These are phyloP conservation scores for Dolichomitus sp. DNA, from an alignment of 2,888 invertebrate genomes.

Conservation along the genomic window DNA sequence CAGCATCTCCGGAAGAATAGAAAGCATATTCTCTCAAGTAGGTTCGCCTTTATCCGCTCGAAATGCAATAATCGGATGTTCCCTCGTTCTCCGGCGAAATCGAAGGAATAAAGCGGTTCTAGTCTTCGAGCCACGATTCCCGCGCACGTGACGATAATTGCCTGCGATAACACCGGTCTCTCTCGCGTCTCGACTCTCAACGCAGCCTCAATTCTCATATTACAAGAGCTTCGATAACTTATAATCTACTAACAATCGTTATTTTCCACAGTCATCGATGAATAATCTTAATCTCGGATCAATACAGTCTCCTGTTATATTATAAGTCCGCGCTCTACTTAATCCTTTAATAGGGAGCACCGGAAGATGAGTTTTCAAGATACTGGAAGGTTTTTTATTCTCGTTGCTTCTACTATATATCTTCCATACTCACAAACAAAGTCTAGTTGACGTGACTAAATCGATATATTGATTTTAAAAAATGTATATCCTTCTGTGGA, in stretches of 20 bases:
- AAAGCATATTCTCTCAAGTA: constrained; percentile 6
- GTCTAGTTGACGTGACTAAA: too few species aligned
- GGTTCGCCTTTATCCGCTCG: constrained; percentile 19
- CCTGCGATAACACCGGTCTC: constrained; percentile 40
- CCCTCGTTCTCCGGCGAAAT: constrained; percentile 30
- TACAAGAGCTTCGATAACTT: not conserved
- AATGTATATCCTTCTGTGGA: too few species aligned
- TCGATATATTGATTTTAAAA: too few species aligned
- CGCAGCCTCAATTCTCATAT: constrained; percentile 1
- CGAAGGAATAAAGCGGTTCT: constrained; percentile 45
- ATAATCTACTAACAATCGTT: not conserved
- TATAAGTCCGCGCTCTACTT: not conserved
- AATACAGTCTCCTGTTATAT: not conserved
- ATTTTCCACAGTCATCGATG: not conserved
- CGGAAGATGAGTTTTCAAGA: constrained; percentile 42
- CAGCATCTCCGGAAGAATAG: constrained; percentile 21
- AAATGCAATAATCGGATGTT: constrained; percentile 51
- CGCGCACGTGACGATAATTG: constrained; percentile 54
- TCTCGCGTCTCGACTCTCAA: constrained; percentile 7
- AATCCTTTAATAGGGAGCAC: constrained; percentile 21
- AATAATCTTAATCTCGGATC: too few species aligned
- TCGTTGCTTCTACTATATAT: not conserved
- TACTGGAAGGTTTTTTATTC: constrained; percentile 41
- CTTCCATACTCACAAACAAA: too few species aligned
- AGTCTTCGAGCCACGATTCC: constrained; percentile 19